Conservation (phyloP, 2,113 vertebrate species). For the Tragelaphus imberbis region DNA sequence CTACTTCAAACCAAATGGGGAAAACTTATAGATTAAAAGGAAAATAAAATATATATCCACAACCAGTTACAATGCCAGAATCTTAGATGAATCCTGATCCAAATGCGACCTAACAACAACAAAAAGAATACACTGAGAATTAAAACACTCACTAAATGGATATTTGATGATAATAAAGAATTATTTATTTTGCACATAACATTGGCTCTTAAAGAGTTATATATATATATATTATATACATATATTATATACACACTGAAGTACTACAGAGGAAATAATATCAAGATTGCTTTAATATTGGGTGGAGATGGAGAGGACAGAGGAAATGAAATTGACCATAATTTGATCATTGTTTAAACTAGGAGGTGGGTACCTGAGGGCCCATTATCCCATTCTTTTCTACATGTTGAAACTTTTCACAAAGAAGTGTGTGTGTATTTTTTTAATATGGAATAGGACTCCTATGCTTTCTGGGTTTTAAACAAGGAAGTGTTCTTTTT, state of each 20-base stretch:
- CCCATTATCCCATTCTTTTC: background rate
- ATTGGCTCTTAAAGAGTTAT: background rate
- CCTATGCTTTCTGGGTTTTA: background rate
- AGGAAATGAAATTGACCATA: background rate
- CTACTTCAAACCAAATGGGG: conserved; percentile 44
- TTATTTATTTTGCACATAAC: background rate
- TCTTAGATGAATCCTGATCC: background rate
- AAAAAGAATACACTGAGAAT: background rate
- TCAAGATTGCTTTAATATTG: background rate
- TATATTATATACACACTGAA: background rate
- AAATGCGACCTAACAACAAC: background rate
- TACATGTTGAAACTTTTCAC: background rate
- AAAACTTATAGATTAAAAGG: background rate
- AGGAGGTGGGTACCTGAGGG: background rate
- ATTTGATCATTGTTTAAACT: background rate
- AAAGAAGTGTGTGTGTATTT: background rate
- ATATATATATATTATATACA: background rate
- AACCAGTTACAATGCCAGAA: background rate
- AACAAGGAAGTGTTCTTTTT: background rate
- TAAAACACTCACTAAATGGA: background rate
- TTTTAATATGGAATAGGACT: conserved; percentile 23
- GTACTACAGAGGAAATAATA: background rate
- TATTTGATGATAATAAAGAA: background rate
- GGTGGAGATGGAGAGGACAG: background rate
- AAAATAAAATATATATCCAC: background rate